phyloP scores from a whole-genome alignment of 1,140 invertebrate genomes.

The Melanaphis sacchari region DNA sequence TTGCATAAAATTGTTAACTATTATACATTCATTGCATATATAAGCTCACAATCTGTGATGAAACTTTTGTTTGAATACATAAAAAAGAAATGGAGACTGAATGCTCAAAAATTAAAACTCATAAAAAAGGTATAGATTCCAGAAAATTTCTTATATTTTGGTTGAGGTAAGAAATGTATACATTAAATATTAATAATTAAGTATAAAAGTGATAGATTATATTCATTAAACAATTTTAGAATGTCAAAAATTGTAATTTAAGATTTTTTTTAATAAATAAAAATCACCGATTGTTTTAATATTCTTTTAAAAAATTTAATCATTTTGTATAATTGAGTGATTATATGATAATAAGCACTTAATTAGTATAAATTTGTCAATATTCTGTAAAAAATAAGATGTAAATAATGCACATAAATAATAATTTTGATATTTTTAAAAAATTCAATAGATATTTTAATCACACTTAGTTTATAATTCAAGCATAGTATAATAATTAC shows the following conservation, averaged over 20 bases:
- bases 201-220: neutral
- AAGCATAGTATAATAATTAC: neutral
- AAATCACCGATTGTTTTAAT: neutral
- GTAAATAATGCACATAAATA: neutral
- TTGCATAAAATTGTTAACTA: neutral
- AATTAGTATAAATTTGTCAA: neutral
- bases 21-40: neutral
- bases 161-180: constrained; percentile 41
- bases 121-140: neutral
- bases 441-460: neutral
- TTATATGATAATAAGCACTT: neutral
- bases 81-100: neutral
- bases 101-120: neutral
- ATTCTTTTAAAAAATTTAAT: neutral
- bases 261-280: neutral
- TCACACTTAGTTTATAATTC: neutral
- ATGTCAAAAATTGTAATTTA: neutral
- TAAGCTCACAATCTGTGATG: neutral
- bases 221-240: neutral
- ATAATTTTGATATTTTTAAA: neutral
- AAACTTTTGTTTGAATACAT: neutral
- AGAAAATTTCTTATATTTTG: constrained; percentile 41
- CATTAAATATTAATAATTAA: neutral
- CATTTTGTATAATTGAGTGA: neutral
- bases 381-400: neutral